Conservation (phyloP, 2,797 vertebrate genomes). For the Danio tinwini region DNA sequence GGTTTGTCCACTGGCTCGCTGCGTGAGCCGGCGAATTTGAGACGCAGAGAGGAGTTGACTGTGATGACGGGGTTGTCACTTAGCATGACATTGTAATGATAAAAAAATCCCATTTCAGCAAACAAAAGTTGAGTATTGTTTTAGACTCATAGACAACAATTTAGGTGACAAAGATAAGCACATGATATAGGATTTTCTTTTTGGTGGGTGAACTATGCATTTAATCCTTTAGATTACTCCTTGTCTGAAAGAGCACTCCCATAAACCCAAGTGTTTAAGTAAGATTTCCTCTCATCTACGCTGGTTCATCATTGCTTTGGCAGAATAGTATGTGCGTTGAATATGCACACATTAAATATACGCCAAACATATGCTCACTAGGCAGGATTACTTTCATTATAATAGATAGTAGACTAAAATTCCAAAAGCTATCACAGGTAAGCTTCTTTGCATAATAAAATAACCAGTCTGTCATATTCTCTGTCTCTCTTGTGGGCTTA, state of each 20-base stretch:
- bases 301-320: background rate
- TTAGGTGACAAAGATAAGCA: background rate
- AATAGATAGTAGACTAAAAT: conserved; percentile 19
- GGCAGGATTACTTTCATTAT: conserved; percentile 10
- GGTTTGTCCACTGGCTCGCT: too few species aligned
- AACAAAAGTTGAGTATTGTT: too few species aligned
- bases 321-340: background rate
- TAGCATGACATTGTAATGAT: too few species aligned
- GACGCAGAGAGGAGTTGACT: too few species aligned
- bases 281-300: conserved; percentile 11
- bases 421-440: conserved; percentile 15
- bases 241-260: background rate
- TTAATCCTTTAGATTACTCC: background rate
- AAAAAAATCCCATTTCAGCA: too few species aligned
- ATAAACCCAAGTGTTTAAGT: conserved; percentile 24
- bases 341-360: conserved; percentile 28
- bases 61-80: too few species aligned
- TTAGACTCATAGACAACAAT: too few species aligned
- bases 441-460: conserved; percentile 16
- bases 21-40: too few species aligned
- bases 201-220: background rate
- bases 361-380: conserved; percentile 1
- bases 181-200: background rate
- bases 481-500: conserved; percentile 58
- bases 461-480: conserved; percentile 26